phyloP scores from a whole-genome alignment of 2,797 vertebrate genomes.

The Helostoma temminkii region DNA sequence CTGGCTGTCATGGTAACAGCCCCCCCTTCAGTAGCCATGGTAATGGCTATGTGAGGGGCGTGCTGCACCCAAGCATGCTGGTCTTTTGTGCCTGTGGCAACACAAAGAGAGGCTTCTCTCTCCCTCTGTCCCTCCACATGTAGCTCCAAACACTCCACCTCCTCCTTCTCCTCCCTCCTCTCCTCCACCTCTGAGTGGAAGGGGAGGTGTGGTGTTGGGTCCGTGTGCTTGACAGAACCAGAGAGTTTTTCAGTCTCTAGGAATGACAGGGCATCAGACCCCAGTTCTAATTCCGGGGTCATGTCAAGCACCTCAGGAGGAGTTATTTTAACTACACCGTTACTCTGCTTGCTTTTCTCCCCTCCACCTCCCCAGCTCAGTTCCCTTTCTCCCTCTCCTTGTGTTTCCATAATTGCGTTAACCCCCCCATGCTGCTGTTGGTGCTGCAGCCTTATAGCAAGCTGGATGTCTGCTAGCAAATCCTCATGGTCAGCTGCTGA shows the following conservation, averaged over 20 bases:
- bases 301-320: constrained; percentile 80
- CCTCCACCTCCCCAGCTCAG: constrained; percentile 67
- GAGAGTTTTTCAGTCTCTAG: constrained; percentile 74
- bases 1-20: constrained; percentile 69
- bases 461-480: constrained; percentile 97
- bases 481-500: constrained; percentile 96
- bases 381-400: constrained; percentile 58
- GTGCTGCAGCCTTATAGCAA: constrained; percentile 92
- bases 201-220: constrained; percentile 46
- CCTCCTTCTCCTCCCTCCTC: constrained; percentile 24
- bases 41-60: constrained; percentile 52
- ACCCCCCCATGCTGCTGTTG: constrained; percentile 86
- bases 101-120: constrained; percentile 73
- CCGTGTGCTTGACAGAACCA: constrained; percentile 37
- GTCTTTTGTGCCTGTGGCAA: constrained; percentile 80
- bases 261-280: constrained; percentile 78
- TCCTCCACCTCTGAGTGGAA: constrained; percentile 26
- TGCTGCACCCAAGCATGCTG: constrained; percentile 74
- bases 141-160: constrained; percentile 23
- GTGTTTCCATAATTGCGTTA: constrained; percentile 66
- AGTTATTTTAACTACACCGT: constrained; percentile 67
- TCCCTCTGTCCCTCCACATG: constrained; percentile 27
- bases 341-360: constrained; percentile 74
- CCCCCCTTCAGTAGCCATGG: constrained; percentile 62
- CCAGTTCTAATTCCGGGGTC: constrained; percentile 76